These are phyloP conservation scores for Micropoecilia bifurca DNA, from an alignment of 2,797 vertebrate genomes.

Conservation along the genomic window DNA sequence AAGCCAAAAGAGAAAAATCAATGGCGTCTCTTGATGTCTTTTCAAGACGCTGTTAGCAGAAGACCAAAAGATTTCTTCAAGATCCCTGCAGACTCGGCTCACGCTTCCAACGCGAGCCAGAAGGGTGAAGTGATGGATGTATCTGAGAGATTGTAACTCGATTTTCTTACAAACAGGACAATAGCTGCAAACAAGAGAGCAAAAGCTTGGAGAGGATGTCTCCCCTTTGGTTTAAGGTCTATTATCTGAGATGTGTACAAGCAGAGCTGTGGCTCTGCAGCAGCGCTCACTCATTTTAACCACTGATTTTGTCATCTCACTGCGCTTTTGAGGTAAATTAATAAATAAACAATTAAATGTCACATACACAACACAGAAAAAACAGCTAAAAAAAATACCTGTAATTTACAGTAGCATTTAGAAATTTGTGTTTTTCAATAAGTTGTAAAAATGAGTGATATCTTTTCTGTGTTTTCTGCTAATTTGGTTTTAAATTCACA, in stretches of 20 bases:
- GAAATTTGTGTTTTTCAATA: not conserved
- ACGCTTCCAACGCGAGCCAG: conserved; percentile 66
- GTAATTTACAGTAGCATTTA: not conserved
- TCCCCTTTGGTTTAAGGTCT: conserved; percentile 78
- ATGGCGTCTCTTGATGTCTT: conserved; percentile 83
- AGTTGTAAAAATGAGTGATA: not conserved
- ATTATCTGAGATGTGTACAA: conserved; percentile 71
- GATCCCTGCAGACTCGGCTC: conserved; percentile 77
- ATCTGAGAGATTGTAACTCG: conserved; percentile 76
- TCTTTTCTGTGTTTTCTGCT: not conserved
- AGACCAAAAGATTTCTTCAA: conserved; percentile 77
- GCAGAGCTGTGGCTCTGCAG: conserved; percentile 59
- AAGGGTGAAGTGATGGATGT: conserved; percentile 78
- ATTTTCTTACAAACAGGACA: conserved; percentile 82
- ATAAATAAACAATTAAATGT: not conserved
- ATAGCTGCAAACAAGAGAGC: conserved; percentile 80
- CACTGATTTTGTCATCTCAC: conserved; percentile 23
- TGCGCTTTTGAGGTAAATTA: not conserved
- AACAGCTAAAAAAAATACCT: not conserved
- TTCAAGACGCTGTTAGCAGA: conserved; percentile 77
- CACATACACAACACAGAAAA: not conserved
- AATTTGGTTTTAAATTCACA: not conserved
- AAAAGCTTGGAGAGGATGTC: conserved; percentile 63
- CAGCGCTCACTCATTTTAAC: conserved; percentile 61
- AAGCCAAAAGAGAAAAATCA: conserved; percentile 80